Percentiles rank a stretch among this genome's conserved stretches.
Conservation (phyloP, 2,888 invertebrate species). For the Liodrosophila aerea region DNA sequence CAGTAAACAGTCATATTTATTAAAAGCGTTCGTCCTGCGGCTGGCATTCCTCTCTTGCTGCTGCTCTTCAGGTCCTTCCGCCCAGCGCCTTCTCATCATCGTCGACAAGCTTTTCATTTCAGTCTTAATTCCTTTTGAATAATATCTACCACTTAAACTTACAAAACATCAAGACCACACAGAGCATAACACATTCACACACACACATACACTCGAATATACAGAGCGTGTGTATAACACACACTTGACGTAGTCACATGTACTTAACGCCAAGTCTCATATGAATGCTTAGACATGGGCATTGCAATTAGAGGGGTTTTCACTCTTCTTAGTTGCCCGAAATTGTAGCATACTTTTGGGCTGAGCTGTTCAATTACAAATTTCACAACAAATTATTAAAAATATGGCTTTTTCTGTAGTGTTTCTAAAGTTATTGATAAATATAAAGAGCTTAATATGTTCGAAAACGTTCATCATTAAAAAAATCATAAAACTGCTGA, state of each 20-base stretch:
- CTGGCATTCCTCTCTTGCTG: conserved; percentile 37
- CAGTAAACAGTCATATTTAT: conserved; percentile 63
- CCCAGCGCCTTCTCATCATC: conserved; percentile 27
- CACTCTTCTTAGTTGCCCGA: neutral
- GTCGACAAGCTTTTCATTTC: conserved; percentile 73
- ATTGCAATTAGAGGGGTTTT: conserved; percentile 2
- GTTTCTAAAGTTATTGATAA: too few species aligned
- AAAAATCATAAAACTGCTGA: too few species aligned
- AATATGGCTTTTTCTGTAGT: too few species aligned
- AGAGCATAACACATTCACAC: conserved; percentile 21
- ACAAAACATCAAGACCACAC: conserved; percentile 68
- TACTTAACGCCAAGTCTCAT: conserved; percentile 47
- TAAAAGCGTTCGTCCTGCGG: conserved; percentile 65
- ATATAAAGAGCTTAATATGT: too few species aligned
- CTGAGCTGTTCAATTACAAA: neutral
- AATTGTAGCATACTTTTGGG: neutral
- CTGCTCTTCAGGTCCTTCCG: neutral
- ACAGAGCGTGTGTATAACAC: conserved; percentile 6
- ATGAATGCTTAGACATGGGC: conserved; percentile 26
- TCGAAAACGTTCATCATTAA: too few species aligned
- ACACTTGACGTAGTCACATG: conserved; percentile 36
- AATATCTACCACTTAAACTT: conserved; percentile 76
- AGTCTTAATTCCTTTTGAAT: conserved; percentile 76
- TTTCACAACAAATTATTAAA: too few species aligned
- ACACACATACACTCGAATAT: conserved; percentile 17